Conservation (phyloP, 53 echinoderm and acorn worm species). For the Paracentrotus lividus region DNA sequence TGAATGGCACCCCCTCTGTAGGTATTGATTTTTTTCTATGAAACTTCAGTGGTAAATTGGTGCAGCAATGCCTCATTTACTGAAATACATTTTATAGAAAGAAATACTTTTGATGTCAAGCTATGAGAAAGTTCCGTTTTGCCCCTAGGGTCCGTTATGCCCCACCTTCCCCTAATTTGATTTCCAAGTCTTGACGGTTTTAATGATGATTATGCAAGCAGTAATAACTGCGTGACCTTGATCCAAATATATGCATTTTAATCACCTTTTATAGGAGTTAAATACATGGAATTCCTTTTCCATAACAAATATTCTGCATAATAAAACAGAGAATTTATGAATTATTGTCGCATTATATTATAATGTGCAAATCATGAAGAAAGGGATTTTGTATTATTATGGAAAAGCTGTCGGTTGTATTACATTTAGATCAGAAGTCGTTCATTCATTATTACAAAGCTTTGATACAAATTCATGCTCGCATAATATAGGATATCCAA, state of each 20-base stretch:
- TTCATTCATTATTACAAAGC: slow-evolving; percentile 1
- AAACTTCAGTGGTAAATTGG: too few relatives aligned
- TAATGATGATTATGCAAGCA: neutral
- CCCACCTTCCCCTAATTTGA: too few relatives aligned
- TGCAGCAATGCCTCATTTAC: too few relatives aligned
- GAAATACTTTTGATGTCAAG: too few relatives aligned
- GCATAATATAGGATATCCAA: neutral
- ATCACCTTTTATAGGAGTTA: neutral
- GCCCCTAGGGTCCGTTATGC: too few relatives aligned
- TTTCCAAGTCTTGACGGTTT: neutral
- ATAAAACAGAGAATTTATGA: neutral
- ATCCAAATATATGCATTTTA: neutral
- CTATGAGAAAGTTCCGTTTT: too few relatives aligned
- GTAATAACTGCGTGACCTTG: neutral
- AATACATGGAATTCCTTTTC: neutral
- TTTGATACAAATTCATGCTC: neutral
- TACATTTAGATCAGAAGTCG: neutral
- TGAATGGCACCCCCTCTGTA: too few relatives aligned
- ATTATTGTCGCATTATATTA: neutral
- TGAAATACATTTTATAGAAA: too few relatives aligned
- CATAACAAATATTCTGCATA: neutral
- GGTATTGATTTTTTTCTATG: too few relatives aligned
- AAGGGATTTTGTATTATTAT: neutral
- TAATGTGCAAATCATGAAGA: neutral
- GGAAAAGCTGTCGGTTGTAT: neutral